A percentile compares a stretch with the other conserved stretches of the same genome.
Conservation (phyloP, 1,140 invertebrate species). For the Plectrocnemia conspersa region DNA sequence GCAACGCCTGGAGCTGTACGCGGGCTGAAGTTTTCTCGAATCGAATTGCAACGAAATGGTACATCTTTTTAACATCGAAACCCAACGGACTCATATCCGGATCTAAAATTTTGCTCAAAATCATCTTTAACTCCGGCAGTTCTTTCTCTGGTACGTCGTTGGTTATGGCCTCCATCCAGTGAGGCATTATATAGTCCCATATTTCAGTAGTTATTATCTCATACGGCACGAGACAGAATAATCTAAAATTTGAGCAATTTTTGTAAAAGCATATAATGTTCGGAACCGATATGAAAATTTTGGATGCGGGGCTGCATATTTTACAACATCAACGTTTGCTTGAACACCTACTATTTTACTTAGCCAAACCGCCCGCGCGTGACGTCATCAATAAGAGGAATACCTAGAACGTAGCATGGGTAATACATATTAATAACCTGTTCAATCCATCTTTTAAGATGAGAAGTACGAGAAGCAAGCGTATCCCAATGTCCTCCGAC, state of each 20-base stretch:
- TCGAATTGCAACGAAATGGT: constrained; percentile 85
- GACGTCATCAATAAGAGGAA: too few relatives aligned
- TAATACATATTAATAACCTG: too few relatives aligned
- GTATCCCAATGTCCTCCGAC: constrained; percentile 95
- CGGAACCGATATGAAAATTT: too few relatives aligned
- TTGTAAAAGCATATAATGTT: too few relatives aligned
- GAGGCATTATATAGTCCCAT: constrained; percentile 97
- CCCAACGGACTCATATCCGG: constrained; percentile 92
- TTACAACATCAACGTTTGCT: too few relatives aligned
- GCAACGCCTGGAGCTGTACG: constrained; percentile 88
- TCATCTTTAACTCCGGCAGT: constrained; percentile 83
- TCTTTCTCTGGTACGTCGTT: constrained; percentile 93
- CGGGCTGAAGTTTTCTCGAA: constrained; percentile 80
- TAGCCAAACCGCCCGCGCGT: too few relatives aligned
- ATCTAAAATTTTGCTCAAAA: constrained; percentile 94
- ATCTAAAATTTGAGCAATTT: constrained; percentile 44
- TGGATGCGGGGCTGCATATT: too few relatives aligned
- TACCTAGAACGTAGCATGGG: too few relatives aligned
- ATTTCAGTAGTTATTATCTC: constrained; percentile 94
- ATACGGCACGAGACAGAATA: constrained; percentile 96
- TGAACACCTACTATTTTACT: too few relatives aligned
- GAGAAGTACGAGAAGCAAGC: constrained; percentile 81
- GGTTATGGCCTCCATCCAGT: constrained; percentile 97
- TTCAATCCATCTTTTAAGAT: constrained; percentile 92
- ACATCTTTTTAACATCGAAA: constrained; percentile 90